Evolutionary conservation across 2,797 vertebrate genomes (phyloP).

Genomic region (Geotrypetes seraphini): DNA sequence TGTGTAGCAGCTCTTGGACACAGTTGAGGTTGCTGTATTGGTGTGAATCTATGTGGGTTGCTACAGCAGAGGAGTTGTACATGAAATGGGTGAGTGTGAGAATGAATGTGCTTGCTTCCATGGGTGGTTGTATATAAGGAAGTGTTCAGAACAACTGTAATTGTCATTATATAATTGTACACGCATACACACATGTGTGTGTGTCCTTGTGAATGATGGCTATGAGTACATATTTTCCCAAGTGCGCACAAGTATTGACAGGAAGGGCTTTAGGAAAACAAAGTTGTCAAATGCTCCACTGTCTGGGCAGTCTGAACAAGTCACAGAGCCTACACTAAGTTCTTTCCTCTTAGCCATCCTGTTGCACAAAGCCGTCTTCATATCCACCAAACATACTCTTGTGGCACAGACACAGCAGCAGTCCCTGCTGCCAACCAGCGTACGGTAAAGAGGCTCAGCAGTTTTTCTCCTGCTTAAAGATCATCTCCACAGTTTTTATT

Average conservation of each 20-base stretch:
- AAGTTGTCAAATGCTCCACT: conserved; percentile 1
- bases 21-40: too few species aligned
- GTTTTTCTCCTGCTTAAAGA: background rate
- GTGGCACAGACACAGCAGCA: conserved; percentile 3
- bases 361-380: background rate
- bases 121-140: too few species aligned
- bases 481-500: background rate
- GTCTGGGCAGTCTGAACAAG: background rate
- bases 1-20: too few species aligned
- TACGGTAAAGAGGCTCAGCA: fast-evolving
- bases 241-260: background rate
- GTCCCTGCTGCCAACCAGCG: background rate
- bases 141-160: too few species aligned
- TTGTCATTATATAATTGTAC: too few species aligned
- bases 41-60: too few species aligned
- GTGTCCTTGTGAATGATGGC: too few species aligned
- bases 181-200: too few species aligned
- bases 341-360: background rate
- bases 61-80: too few species aligned
- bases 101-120: too few species aligned
- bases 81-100: too few species aligned
- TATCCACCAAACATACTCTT: background rate
- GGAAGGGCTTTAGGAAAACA: background rate
- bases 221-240: too few species aligned
- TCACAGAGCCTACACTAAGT: conserved; percentile 5